Percentiles rank a stretch among this genome's conserved stretches.
These are phyloP conservation scores for Anodontia alba DNA, from an alignment of 2,888 invertebrate species.

Conservation along the genomic window DNA sequence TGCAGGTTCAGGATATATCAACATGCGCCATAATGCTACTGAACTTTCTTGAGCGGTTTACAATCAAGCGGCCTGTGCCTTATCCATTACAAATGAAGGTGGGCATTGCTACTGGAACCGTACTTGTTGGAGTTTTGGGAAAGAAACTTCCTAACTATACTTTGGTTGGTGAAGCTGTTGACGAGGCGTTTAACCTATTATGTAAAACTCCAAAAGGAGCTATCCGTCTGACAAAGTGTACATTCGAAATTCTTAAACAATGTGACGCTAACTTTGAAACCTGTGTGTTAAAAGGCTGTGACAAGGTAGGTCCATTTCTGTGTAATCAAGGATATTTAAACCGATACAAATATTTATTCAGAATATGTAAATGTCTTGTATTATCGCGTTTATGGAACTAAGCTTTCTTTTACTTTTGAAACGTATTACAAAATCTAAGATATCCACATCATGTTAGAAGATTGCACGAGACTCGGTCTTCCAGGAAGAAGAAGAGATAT, in stretches of 20 bases:
- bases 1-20: background rate
- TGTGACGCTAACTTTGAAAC: background rate
- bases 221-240: background rate
- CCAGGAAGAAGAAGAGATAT: no score
- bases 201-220: background rate
- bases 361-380: no score
- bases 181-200: background rate
- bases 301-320: background rate
- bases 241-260: background rate
- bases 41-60: background rate
- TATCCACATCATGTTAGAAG: no score
- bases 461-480: no score
- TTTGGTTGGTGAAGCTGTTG: background rate
- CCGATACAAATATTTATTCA: no score
- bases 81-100: background rate
- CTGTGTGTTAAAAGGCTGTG: background rate
- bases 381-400: no score
- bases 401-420: no score
- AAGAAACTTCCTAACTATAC: background rate
- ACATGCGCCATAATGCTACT: background rate
- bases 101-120: background rate
- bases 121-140: background rate
- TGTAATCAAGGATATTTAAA: no score
- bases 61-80: background rate
- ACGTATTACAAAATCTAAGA: no score